Evolutionary conservation across 2,797 vertebrate genomes (phyloP), one percentile per base, ranked within the genome.

Genomic region (Scolopax bukidnonensis): DNA sequence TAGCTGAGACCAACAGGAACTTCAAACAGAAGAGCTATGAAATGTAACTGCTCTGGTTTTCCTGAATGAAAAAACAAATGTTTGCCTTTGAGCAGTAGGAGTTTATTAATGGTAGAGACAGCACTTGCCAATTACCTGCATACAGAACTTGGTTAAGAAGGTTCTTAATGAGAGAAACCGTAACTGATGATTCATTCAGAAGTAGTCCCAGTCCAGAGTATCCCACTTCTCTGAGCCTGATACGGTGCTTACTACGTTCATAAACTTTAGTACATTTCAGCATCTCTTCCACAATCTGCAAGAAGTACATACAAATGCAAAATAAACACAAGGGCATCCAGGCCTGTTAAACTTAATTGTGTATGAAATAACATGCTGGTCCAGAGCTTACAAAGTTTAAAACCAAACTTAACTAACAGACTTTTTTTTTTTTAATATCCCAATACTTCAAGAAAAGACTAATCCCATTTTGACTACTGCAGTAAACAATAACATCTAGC

Each of bases 261-360:
- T 99, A 99, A 95, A 99, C 99, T 40, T 99, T 99, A 73, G 99
- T 99, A 67, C 99, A 99, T 95, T 98, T 99, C 94, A 99, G 93
- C 99, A 99, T 99, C 56, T 99, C 98, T 94, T 99, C 99, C 86
- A 99, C 98, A 59, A 99, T 97, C 99, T 99, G 95, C 13, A 64
- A 74, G 32, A 43, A 82, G 83, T 9, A 41, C 24, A 80, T 69
- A 83, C 41, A 93, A 77, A 71, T 2, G 3, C 15, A 88, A 94
- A 84, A 18, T 28, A 50, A 76, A 65, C n/a, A 61, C 9, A 78
- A 61, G 17, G 28, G 10, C 9, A 75, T 23, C 33, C 11, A 61
- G 12, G 75, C 10, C 11, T 54, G 50, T 86, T 71, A 61, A 59
- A 63, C 15, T 28, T 76, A 14, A 68, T 7, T 27, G 30, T n/a